These are phyloP conservation scores for Cremastinae sp. DNA, from an alignment of 2,888 invertebrate genomes.

Conservation along the genomic window DNA sequence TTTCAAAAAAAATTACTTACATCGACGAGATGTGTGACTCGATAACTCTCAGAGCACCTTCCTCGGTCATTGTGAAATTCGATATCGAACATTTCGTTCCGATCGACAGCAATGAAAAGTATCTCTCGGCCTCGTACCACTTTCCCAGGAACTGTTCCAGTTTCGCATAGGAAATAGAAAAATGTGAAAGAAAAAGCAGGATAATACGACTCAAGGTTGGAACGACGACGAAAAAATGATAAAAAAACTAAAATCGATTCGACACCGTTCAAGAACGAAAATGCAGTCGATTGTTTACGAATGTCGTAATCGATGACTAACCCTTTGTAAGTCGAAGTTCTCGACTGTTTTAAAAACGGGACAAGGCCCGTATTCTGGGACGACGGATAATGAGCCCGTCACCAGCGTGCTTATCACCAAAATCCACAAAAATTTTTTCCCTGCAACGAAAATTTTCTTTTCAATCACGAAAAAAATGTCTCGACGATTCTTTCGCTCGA, in stretches of 20 bases:
- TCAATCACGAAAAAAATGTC: no score
- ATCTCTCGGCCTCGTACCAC: constrained; percentile 90
- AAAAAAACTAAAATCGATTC: no score
- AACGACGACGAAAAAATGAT: no score
- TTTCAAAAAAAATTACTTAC: constrained; percentile 75
- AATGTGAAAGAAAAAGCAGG: no score
- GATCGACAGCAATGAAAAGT: constrained; percentile 89
- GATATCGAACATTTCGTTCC: constrained; percentile 89
- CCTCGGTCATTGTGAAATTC: constrained; percentile 82
- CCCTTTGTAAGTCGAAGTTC: constrained; percentile 83
- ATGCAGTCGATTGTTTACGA: no score
- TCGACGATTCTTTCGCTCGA: no score
- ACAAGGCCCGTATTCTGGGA: constrained; percentile 85
- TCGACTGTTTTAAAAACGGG: constrained; percentile 84
- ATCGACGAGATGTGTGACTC: constrained; percentile 81
- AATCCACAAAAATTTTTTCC: constrained; percentile 64
- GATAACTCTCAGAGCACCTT: constrained; percentile 79
- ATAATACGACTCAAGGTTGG: no score
- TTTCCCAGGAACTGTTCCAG: constrained; percentile 86
- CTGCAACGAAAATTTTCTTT: constrained; percentile 29
- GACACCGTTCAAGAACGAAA: no score
- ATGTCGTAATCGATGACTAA: constrained; percentile 74
- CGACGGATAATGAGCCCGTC: constrained; percentile 80
- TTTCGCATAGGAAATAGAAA: no score
- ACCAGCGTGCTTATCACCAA: constrained; percentile 65